These are phyloP conservation scores for Girardinus metallicus DNA, from an alignment of 2,797 vertebrate genomes.

Conservation along the genomic window DNA sequence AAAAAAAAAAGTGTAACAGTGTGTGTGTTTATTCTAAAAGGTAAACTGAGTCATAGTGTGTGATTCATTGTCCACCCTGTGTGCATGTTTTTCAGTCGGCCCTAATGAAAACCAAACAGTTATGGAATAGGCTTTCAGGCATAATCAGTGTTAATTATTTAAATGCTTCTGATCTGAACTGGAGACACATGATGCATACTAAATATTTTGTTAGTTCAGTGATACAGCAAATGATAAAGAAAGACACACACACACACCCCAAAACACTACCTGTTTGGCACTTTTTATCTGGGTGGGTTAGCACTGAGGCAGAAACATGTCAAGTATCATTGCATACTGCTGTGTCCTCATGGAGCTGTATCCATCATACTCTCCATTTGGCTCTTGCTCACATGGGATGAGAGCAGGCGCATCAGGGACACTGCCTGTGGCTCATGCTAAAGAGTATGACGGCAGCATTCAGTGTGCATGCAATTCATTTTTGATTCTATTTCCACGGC, in stretches of 20 bases:
- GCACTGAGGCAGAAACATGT: constrained; percentile 67
- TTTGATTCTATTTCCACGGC: constrained; percentile 57
- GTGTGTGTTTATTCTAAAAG: constrained; percentile 38
- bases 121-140: constrained; percentile 13
- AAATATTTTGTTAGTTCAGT: constrained; percentile 6
- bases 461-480: constrained; percentile 63
- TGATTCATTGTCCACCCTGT: constrained; percentile 48
- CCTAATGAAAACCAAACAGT: constrained; percentile 55
- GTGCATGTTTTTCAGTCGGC: constrained; percentile 43
- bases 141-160: constrained; percentile 47
- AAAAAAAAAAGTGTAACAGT: constrained; percentile 2
- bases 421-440: constrained; percentile 70
- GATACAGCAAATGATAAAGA: constrained; percentile 28
- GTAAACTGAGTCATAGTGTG: constrained; percentile 49
- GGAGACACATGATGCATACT: constrained; percentile 26
- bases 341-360: constrained; percentile 57
- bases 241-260: neutral
- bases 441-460: constrained; percentile 61
- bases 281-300: constrained; percentile 38
- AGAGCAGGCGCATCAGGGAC: constrained; percentile 67
- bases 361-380: constrained; percentile 71
- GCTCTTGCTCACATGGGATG: constrained; percentile 65
- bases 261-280: constrained; percentile 33
- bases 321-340: constrained; percentile 59
- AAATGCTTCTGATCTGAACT: constrained; percentile 40